phyloP scores from a whole-genome alignment of 1,140 invertebrate genomes.

The Drosophila biarmipes region DNA sequence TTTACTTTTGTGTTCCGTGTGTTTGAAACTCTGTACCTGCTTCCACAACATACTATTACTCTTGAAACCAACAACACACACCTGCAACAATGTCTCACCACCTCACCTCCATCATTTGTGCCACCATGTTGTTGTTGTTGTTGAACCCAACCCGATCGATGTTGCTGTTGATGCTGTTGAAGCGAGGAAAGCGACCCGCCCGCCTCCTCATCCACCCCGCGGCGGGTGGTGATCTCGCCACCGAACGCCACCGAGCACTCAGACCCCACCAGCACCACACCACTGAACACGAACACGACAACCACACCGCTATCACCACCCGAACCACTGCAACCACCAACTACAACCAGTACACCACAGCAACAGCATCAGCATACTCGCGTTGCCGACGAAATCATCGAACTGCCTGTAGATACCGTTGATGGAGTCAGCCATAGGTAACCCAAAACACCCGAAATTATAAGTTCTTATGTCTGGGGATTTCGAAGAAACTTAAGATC shows the following conservation, averaged over 20 bases:
- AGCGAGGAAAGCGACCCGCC: constrained; percentile 71
- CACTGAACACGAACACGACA: constrained; percentile 71
- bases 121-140: constrained; percentile 25
- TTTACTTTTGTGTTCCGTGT: constrained; percentile 74
- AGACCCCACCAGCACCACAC: constrained; percentile 63
- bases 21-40: constrained; percentile 71
- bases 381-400: constrained; percentile 68
- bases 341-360: constrained; percentile 66
- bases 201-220: constrained; percentile 65
- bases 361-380: constrained; percentile 55
- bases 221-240: constrained; percentile 44
- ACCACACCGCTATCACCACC: constrained; percentile 76
- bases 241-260: constrained; percentile 37
- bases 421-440: constrained; percentile 76
- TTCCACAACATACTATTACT: constrained; percentile 49
- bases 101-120: constrained; percentile 60
- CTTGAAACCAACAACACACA: constrained; percentile 32
- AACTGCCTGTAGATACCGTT: constrained; percentile 79
- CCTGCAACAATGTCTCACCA: constrained; percentile 44
- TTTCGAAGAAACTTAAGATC: background rate
- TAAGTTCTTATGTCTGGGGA: background rate
- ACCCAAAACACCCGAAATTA: constrained; percentile 21
- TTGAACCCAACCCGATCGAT: constrained; percentile 5
- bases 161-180: constrained; percentile 26
- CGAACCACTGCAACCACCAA: constrained; percentile 71